Base-by-base conservation (phyloP, 2,888 invertebrate genomes). In the Nomada hirtipes region DNA sequence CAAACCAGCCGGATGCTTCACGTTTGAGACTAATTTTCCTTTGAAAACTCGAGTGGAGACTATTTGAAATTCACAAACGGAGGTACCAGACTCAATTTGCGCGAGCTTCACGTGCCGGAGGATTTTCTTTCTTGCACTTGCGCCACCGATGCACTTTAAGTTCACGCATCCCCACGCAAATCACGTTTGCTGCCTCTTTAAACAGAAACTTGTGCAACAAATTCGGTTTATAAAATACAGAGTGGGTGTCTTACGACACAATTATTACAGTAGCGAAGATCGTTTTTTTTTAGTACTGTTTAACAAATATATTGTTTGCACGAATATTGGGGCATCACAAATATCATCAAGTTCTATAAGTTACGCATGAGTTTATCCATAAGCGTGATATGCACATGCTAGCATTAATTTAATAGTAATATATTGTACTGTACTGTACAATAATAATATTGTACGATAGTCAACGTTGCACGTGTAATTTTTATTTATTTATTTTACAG, bases 51-150 rank as follows among this genome's bases (percentile, higher is more conserved):
- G n/a, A 44, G 72, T 44, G 44, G 64, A 53, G 36, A 64, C 53
- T 15, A 64, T 53, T 72, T 64, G 64, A 64, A 53, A 72, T 72
- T 64, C 72, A 72, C 64, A 53, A 72, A 53, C 53, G 15, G 29
- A 1, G 3, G 52, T 36, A 42, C 36, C 18, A 60, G 63, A 47
- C 11, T 57, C 15, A 10, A 4, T 20, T 53, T 64, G 20, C 18
- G 7, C 44, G 20, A 61, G 50, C 60, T 61, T 15, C 44, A 1
- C 11, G 36, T 11, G 52, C 4, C 15, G 20, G 4, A 42, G 42
- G 63, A 72, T 53, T 72, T 72, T 52, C 61, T 42, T 42, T 60
- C 26, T 29, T 23, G n/a, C 20, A 64, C 65, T 50, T 29, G 50
- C 29, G 29, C 9, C 29, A 9, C 2, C 42, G 36, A n/a, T 1